Evolutionary conservation across 1,140 invertebrate genomes (phyloP).

Genomic region (Drosophila lacteicornis): DNA sequence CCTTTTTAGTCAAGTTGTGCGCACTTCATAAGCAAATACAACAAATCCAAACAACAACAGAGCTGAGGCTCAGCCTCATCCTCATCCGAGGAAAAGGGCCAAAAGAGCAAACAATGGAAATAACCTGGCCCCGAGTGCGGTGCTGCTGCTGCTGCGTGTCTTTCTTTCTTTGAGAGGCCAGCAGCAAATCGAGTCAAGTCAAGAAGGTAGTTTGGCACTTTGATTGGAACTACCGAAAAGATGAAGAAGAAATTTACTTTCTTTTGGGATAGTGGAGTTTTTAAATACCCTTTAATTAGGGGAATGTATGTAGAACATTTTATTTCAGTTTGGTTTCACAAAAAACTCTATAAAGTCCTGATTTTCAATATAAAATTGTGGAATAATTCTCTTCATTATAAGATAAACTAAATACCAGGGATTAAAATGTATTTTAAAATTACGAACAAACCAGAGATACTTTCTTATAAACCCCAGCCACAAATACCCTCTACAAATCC

Average conservation of each 20-base stretch:
- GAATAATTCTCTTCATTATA: too few relatives aligned
- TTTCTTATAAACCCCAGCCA: background rate
- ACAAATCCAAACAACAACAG: conserved; percentile 56
- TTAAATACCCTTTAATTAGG: conserved; percentile 2
- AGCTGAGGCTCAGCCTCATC: background rate
- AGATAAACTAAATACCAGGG: too few relatives aligned
- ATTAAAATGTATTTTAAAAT: too few relatives aligned
- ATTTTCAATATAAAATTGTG: too few relatives aligned
- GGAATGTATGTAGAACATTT: background rate
- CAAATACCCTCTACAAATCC: background rate
- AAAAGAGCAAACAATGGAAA: conserved; percentile 79
- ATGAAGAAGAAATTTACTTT: conserved; percentile 1
- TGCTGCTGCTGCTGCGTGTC: conserved; percentile 24
- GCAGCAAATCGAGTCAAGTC: conserved; percentile 30
- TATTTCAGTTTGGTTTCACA: background rate
- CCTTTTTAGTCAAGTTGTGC: conserved; percentile 82
- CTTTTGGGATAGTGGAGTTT: background rate
- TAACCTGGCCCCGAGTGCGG: conserved; percentile 51
- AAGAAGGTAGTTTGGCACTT: conserved; percentile 71
- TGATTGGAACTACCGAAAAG: conserved; percentile 72
- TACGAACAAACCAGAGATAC: too few relatives aligned
- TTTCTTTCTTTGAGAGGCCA: conserved; percentile 16
- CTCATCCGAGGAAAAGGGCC: conserved; percentile 52
- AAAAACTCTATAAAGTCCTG: too few relatives aligned
- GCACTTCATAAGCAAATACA: conserved; percentile 83